Base-by-base conservation (phyloP, 1,140 invertebrate species). In the Drosophila persimilis region DNA sequence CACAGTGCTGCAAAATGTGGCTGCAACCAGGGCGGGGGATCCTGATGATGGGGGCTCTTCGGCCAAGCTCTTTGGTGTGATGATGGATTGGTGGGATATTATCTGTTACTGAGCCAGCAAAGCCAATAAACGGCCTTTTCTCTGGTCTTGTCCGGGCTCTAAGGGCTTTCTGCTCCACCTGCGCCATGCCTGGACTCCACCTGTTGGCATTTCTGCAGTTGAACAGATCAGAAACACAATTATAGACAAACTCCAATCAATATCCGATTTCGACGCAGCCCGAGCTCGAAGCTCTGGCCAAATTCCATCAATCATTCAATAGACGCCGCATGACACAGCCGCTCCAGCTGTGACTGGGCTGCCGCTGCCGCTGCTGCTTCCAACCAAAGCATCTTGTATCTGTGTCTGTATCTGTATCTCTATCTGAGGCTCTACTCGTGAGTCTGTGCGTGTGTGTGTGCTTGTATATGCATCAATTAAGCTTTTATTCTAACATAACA, bases 401-500 rank as follows among this genome's bases (percentile, higher is more conserved):
- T 65, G 24, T 48, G 39, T 39, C 20, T 65, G 17, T 17, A 17
- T 17, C 17, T 17, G 60, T 52, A 48, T 44, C 53, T 70, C 39
- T 31, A 17, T 13, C 20, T 29, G 13, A 13, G 41, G 60, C 52
- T 73, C 35, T 39, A 8, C 31, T 9, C 31, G 31, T 31, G 3
- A 9, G 8, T 31, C 31, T 31, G 31, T 35, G 41, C 17, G 60
- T 72, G 39, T 58, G 20, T 63, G 39, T 77, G 54, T 45, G 15
- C 17, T 77, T 24, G 24, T 24, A 24, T 24, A 64, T 86, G 81
- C 83, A 85, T 81, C 83, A 85, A 85, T 85, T 86, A 86, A 74
- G 81, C 77, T 81, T 72, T 71, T 58, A 77, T 81, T 86, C 83
- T 81, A 80, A 72, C 76, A 66, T 55, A 79, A 79, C 76, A 80